These are phyloP conservation scores for Rutilus rutilus DNA, from an alignment of 2,113 vertebrate species.

Conservation along the genomic window DNA sequence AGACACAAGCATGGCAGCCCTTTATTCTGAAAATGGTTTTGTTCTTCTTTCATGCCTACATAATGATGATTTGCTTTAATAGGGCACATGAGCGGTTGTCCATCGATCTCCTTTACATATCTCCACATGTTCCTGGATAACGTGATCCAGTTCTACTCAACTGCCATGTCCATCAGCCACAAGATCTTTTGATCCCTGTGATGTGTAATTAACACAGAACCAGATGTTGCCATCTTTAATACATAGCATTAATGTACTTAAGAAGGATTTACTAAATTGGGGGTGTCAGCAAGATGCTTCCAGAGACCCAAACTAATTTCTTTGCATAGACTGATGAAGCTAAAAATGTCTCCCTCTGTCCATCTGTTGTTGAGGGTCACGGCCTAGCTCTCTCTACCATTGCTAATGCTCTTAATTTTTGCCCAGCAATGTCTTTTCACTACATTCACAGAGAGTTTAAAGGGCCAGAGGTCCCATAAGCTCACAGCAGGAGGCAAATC, in stretches of 20 bases:
- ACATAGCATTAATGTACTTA: slow-evolving; percentile 49
- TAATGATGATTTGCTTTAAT: slow-evolving; percentile 30
- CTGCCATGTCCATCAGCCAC: slow-evolving; percentile 19
- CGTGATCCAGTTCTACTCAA: neutral
- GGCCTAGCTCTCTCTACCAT: slow-evolving; percentile 29
- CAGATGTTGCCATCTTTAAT: slow-evolving; percentile 56
- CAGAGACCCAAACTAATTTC: slow-evolving; percentile 51
- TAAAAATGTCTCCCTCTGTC: slow-evolving; percentile 49
- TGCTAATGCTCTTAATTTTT: slow-evolving; percentile 56
- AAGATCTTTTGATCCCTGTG: slow-evolving; percentile 43
- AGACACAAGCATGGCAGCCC: neutral
- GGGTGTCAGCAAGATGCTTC: slow-evolving; percentile 45
- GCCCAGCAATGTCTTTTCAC: slow-evolving; percentile 28
- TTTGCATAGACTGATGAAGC: slow-evolving; percentile 26
- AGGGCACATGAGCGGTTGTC: neutral
- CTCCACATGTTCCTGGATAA: slow-evolving; percentile 17
- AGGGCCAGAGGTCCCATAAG: slow-evolving; percentile 43
- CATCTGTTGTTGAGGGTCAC: slow-evolving; percentile 47
- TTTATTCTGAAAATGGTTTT: slow-evolving; percentile 26
- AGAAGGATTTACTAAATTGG: slow-evolving; percentile 53
- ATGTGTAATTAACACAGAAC: slow-evolving; percentile 54
- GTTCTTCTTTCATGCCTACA: slow-evolving; percentile 3
- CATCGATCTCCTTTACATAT: slow-evolving; percentile 4
- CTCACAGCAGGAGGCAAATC: slow-evolving; percentile 33
- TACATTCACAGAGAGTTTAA: slow-evolving; percentile 39